A percentile compares a stretch with the other conserved stretches of the same genome.
phyloP scores from a whole-genome alignment of 2,797 vertebrate genomes.

The Manis crassicaudata region DNA sequence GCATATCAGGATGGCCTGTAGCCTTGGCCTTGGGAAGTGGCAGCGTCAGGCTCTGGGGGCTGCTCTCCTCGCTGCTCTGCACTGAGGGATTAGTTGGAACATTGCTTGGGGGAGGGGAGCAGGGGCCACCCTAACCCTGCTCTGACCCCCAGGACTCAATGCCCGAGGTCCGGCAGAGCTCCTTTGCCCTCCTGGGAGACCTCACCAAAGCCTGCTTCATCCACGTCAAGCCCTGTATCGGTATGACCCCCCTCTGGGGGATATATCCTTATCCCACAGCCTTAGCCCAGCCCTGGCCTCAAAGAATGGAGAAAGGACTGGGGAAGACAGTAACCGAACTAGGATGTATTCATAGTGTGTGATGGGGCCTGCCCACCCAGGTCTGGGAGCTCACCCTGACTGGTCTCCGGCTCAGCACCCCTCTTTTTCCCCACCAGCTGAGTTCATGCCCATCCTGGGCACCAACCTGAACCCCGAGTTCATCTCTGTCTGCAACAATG shows the following conservation, averaged over 20 bases:
- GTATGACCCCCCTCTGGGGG: slow-evolving; percentile 78
- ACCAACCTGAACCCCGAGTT: slow-evolving; percentile 97
- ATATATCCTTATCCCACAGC: neutral
- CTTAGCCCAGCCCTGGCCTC: neutral
- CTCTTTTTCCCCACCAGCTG: slow-evolving; percentile 84
- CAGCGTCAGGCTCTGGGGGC: neutral
- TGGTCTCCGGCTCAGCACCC: neutral
- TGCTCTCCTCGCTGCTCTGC: neutral
- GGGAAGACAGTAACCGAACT: slow-evolving; percentile 31
- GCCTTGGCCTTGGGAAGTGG: neutral
- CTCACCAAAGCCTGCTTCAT: slow-evolving; percentile 96
- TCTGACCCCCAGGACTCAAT: slow-evolving; percentile 90
- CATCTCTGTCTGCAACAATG: slow-evolving; percentile 97
- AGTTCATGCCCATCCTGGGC: slow-evolving; percentile 97
- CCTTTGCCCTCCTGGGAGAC: slow-evolving; percentile 94
- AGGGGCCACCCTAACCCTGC: neutral
- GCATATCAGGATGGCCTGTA: neutral
- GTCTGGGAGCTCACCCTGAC: neutral
- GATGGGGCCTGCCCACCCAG: neutral
- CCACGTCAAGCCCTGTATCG: slow-evolving; percentile 96
- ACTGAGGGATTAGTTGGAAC: neutral
- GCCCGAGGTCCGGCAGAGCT: slow-evolving; percentile 97
- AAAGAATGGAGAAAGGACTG: slow-evolving; percentile 25
- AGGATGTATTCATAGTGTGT: slow-evolving; percentile 72
- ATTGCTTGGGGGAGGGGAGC: neutral